These are phyloP conservation scores for Drosophila kurseongensis DNA, from an alignment of 1,140 invertebrate species.

Conservation along the genomic window DNA sequence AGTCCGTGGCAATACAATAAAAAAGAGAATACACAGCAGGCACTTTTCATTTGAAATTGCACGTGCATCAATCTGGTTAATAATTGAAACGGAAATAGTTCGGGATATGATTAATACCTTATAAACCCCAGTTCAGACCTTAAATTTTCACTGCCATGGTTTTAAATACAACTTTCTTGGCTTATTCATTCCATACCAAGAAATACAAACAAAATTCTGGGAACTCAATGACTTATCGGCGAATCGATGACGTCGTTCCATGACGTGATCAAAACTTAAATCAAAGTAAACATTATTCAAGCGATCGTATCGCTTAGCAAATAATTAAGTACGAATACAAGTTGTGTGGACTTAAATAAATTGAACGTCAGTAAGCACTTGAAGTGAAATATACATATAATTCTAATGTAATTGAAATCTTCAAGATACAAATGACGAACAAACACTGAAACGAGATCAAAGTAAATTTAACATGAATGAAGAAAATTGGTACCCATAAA, in stretches of 20 bases:
- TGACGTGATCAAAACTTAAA: conserved; percentile 47
- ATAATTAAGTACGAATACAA: conserved; percentile 30
- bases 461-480: background rate
- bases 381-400: conserved; percentile 28
- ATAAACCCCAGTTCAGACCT: conserved; percentile 1
- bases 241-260: conserved; percentile 40
- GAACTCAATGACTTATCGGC: conserved; percentile 28
- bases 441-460: conserved; percentile 3
- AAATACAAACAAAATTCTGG: conserved; percentile 20
- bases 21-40: background rate
- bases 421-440: conserved; percentile 6
- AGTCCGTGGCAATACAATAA: background rate
- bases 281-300: conserved; percentile 47
- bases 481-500: background rate
- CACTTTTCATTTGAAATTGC: conserved; percentile 4
- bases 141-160: conserved; percentile 5
- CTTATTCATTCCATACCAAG: conserved; percentile 30
- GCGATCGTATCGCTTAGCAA: conserved; percentile 33
- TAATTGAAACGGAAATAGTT: conserved; percentile 38
- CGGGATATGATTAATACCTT: conserved; percentile 32
- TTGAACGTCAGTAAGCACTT: conserved; percentile 24
- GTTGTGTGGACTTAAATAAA: conserved; percentile 43
- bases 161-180: conserved; percentile 9
- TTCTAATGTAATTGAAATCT: conserved; percentile 43
- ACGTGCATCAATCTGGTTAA: conserved; percentile 1